Conservation (phyloP, 2,888 invertebrate genomes). For the Tipula helvola region DNA sequence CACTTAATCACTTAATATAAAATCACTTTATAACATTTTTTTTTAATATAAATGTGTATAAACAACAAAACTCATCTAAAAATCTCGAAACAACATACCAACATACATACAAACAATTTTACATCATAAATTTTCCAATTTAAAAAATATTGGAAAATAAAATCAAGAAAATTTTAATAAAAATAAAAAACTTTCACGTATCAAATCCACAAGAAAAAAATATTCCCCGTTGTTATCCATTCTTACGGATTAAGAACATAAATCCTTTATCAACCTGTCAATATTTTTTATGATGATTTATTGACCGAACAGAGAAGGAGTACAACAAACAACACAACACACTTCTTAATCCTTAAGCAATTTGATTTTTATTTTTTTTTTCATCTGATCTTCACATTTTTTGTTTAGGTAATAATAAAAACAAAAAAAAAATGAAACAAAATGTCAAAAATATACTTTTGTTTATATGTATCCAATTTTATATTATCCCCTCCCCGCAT, state of each 20-base stretch:
- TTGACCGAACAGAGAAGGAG: neutral
- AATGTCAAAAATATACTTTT: neutral
- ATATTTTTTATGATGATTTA: neutral
- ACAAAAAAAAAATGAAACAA: neutral
- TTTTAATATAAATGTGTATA: neutral
- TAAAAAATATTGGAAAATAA: neutral
- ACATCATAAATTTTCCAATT: neutral
- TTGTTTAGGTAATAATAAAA: neutral
- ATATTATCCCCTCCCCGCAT: neutral
- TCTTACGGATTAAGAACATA: neutral
- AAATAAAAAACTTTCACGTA: neutral
- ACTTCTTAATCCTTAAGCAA: neutral
- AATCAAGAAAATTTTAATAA: neutral
- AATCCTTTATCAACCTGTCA: slow-evolving; percentile 4
- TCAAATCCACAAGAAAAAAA: no score
- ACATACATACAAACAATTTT: neutral
- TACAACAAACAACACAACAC: neutral
- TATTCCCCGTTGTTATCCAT: neutral
- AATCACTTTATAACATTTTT: neutral
- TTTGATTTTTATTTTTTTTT: neutral
- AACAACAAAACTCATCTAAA: neutral
- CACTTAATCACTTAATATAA: neutral
- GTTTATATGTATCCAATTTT: neutral
- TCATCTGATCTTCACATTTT: neutral
- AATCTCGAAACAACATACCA: neutral